phyloP scores from a whole-genome alignment of 2,888 invertebrate genomes.

The Eupsilia transversa region DNA sequence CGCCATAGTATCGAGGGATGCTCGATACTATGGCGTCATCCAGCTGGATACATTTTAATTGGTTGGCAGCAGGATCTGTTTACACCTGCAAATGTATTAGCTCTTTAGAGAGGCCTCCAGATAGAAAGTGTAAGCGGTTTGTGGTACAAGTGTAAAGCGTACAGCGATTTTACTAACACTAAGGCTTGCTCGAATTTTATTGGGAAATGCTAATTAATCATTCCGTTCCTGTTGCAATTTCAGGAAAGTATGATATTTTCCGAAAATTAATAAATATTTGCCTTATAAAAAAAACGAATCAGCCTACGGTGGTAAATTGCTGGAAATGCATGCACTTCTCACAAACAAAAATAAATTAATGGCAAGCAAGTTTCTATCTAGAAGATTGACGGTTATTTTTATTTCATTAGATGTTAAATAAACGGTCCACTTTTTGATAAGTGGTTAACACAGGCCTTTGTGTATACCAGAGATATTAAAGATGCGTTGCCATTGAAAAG shows the following conservation, averaged over 20 bases:
- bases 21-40: neutral
- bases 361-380: neutral
- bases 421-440: neutral
- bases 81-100: constrained; percentile 54
- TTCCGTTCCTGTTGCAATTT: neutral
- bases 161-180: neutral
- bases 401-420: no score
- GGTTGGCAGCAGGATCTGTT: constrained; percentile 24
- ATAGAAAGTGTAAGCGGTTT: constrained; percentile 5
- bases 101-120: constrained; percentile 57
- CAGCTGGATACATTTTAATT: constrained; percentile 11
- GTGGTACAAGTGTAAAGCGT: neutral
- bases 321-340: neutral
- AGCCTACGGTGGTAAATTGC: no score
- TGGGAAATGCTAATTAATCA: neutral
- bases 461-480: neutral
- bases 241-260: neutral
- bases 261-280: neutral
- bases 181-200: neutral
- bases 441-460: neutral
- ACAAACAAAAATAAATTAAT: neutral
- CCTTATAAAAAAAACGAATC: neutral
- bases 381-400: no score
- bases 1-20: no score
- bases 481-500: neutral